Conservation (phyloP, 2,888 invertebrate genomes). For the Aphidius colemani region DNA sequence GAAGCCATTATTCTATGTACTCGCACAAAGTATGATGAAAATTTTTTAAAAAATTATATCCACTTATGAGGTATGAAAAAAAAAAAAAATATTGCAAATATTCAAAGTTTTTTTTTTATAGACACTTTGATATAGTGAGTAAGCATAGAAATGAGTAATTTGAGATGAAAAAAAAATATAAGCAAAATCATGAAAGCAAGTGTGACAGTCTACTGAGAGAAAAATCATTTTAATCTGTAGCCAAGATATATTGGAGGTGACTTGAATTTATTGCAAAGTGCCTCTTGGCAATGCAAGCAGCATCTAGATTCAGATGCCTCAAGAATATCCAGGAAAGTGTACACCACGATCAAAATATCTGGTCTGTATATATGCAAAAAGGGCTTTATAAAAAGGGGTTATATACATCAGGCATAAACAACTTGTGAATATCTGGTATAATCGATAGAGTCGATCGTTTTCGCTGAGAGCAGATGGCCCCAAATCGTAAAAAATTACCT, state of each 20-base stretch:
- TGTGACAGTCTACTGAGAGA: too few species aligned
- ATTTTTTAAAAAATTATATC: too few species aligned
- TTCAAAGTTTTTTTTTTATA: too few species aligned
- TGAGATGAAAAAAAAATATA: too few species aligned
- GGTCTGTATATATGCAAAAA: background rate
- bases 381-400: too few species aligned
- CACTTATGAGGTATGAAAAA: background rate
- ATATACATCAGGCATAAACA: slow-evolving; percentile 21
- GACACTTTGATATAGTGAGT: too few species aligned
- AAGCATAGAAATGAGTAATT: too few species aligned
- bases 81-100: slow-evolving; percentile 12
- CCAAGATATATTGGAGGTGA: background rate
- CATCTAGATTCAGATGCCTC: slow-evolving; percentile 20
- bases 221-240: too few species aligned
- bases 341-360: slow-evolving; percentile 17
- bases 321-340: slow-evolving; percentile 20
- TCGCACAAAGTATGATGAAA: background rate
- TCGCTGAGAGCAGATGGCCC: slow-evolving; percentile 33
- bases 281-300: slow-evolving; percentile 15
- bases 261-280: slow-evolving; percentile 14
- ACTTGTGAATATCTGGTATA: slow-evolving; percentile 22
- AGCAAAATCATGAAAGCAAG: too few species aligned
- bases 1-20: background rate
- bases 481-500: slow-evolving; percentile 34
- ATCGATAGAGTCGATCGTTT: slow-evolving; percentile 37